Conservation (phyloP, 2,888 invertebrate species). For the Dicyrtomina minuta region DNA sequence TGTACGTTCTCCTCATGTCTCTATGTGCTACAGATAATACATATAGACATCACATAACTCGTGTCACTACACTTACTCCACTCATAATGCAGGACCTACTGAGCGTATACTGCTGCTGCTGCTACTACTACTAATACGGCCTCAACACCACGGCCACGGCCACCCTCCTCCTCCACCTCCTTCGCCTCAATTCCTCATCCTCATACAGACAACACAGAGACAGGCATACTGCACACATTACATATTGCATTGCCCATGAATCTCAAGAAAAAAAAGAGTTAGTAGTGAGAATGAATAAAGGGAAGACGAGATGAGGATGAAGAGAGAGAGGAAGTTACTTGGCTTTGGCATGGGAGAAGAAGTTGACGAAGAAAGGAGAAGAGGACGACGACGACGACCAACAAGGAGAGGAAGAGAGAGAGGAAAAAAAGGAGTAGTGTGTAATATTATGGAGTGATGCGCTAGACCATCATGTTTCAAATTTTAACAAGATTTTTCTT, state of each 20-base stretch:
- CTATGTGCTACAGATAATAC: not conserved
- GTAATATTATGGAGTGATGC: slow-evolving; percentile 24
- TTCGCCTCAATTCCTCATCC: no score
- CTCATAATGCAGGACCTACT: not conserved
- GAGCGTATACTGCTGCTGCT: not conserved
- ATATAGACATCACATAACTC: not conserved
- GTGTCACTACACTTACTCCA: not conserved
- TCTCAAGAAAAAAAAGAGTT: slow-evolving; percentile 20
- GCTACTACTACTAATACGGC: not conserved
- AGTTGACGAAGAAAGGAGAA: not conserved
- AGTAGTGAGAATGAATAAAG: slow-evolving; percentile 27
- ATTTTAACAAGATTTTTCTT: slow-evolving; percentile 35
- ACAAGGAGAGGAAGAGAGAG: not conserved
- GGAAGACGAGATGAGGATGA: slow-evolving; percentile 6
- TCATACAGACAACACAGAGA: not conserved
- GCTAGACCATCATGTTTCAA: slow-evolving; percentile 31
- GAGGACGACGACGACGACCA: not conserved
- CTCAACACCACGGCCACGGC: not conserved
- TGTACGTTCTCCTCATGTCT: not conserved
- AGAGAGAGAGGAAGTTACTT: slow-evolving; percentile 4
- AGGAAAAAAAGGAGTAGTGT: slow-evolving; percentile 2
- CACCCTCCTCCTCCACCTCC: slow-evolving; percentile 4
- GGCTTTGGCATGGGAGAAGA: not conserved
- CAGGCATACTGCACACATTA: no score
- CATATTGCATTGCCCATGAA: slow-evolving; percentile 7